Evolutionary conservation across 2,113 vertebrate genomes (phyloP), one percentile per base, ranked within the genome.

Genomic region (Lontra canadensis): DNA sequence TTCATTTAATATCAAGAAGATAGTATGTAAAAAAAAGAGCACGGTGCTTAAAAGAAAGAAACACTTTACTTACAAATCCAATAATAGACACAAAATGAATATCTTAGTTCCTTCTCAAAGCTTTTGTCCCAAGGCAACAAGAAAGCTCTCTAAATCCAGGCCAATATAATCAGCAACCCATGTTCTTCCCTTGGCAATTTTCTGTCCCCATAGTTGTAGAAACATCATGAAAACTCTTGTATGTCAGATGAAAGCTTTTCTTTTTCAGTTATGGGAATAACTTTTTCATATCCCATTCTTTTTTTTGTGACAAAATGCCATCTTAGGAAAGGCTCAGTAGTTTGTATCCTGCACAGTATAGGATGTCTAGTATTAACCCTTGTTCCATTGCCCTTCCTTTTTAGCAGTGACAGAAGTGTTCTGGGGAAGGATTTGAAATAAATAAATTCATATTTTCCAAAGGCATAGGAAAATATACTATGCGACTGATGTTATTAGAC

Each of bases 231-330:
- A 90, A 65, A 96, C 90, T 63, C 63, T 23, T 20, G 17, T 61
- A 25, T 90, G 61, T 96, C 92, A 61, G n/a, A 79, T 80, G 85
- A 86, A 92, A 88, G n/a, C 55, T 80, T 95, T 80, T 93, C 63
- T 87, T 86, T 88, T 78, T 65, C 67, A 79, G 65, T 59, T 44
- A 59, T 6, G 21, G 81, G 26, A 65, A 81, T 82, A 92, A 39
- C 20, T 86, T 94, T 55, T 61, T 42, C 44, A 55, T 11, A 1
- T 76, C 13, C 34, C 20, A 9, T 11, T 25, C 31, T 26, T 86
- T 44, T 96, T 39, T 96, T 20, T 67, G 39, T 94, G 84, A 95
- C 63, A 96, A 85, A 95, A 34, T 84, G 23, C 84, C 13, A 65
- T n/a, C 17, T 82, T 85, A 29, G 49, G 83, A 90, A 95, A 79